Evolutionary conservation across 2,888 invertebrate species (phyloP).

Genomic region (Drosophila mimica): DNA sequence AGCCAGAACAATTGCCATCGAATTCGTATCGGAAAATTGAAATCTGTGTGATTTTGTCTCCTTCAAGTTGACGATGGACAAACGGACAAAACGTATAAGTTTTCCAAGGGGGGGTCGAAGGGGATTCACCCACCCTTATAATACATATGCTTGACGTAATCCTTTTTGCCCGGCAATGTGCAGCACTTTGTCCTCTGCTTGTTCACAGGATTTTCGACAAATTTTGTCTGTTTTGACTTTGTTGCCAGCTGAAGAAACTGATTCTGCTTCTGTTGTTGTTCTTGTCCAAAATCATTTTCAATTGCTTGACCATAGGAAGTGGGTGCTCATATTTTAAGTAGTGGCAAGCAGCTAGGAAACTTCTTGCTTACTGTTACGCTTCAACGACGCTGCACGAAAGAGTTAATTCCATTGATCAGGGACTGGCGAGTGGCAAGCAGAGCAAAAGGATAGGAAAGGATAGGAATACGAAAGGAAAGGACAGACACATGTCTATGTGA

Average conservation of each 20-base stretch:
- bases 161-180: slow-evolving; percentile 76
- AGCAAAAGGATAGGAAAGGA: not conserved
- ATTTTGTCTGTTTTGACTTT: slow-evolving; percentile 80
- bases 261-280: slow-evolving; percentile 17
- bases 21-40: slow-evolving; percentile 80
- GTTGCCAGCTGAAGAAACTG: slow-evolving; percentile 30
- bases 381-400: slow-evolving; percentile 69
- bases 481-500: slow-evolving; percentile 39
- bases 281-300: slow-evolving; percentile 76
- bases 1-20: slow-evolving; percentile 75
- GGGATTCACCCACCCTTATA: slow-evolving; percentile 62
- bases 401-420: slow-evolving; percentile 40
- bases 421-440: not conserved
- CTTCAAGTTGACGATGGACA: slow-evolving; percentile 42
- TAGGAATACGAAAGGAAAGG: not conserved
- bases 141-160: slow-evolving; percentile 82
- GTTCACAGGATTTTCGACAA: slow-evolving; percentile 80
- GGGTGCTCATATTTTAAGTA: slow-evolving; percentile 80
- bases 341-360: slow-evolving; percentile 67
- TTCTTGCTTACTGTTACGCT: slow-evolving; percentile 81
- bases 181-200: slow-evolving; percentile 79
- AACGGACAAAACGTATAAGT: slow-evolving; percentile 72
- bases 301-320: slow-evolving; percentile 80
- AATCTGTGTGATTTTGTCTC: slow-evolving; percentile 68
- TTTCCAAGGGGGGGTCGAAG: slow-evolving; percentile 28